Evolutionary conservation across 2,888 invertebrate genomes (phyloP).

Genomic region (Cacoxenus indagator): DNA sequence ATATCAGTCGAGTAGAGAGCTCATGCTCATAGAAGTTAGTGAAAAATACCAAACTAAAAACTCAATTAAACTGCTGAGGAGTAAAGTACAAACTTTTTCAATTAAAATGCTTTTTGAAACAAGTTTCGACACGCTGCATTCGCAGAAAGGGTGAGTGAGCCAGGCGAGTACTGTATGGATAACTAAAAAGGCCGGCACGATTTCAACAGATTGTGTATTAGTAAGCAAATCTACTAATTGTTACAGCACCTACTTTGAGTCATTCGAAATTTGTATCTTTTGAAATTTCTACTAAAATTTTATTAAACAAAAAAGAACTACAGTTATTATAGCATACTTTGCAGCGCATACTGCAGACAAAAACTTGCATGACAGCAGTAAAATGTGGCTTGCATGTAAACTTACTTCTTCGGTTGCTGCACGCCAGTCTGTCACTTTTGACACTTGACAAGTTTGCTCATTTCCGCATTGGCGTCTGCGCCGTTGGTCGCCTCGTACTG

Average conservation of each 20-base stretch:
- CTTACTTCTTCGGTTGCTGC: neutral
- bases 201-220: neutral
- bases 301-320: neutral
- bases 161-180: too few species aligned
- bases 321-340: neutral
- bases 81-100: slow-evolving; percentile 22
- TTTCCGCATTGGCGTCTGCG: slow-evolving; percentile 15
- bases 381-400: neutral
- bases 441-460: slow-evolving; percentile 23
- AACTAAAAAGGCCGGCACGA: neutral
- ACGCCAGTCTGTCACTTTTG: slow-evolving; percentile 15
- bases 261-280: neutral
- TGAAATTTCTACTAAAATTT: neutral
- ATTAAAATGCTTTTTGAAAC: slow-evolving; percentile 22
- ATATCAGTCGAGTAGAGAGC: neutral
- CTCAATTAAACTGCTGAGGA: slow-evolving; percentile 20
- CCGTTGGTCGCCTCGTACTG: neutral
- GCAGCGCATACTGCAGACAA: neutral
- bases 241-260: neutral
- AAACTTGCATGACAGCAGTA: neutral
- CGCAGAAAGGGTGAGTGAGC: neutral
- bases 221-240: neutral
- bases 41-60: slow-evolving; percentile 8
- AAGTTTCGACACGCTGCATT: slow-evolving; percentile 20
- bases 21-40: too few species aligned